These are phyloP conservation scores for Sebastiscus tertius DNA, from an alignment of 2,797 vertebrate species.

Conservation along the genomic window DNA sequence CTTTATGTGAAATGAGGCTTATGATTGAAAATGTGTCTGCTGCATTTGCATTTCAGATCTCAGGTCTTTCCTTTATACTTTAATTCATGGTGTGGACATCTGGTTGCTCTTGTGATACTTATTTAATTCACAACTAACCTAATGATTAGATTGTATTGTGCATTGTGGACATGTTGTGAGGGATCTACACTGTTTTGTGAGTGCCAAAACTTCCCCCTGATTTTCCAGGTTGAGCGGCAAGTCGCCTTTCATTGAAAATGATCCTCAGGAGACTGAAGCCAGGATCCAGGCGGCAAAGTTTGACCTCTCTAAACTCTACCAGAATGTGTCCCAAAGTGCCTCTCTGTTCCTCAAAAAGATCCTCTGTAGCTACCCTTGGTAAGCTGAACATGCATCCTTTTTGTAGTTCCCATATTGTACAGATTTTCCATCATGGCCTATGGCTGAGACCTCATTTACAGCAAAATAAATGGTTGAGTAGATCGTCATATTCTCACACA, in stretches of 20 bases:
- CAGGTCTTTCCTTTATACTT: not conserved
- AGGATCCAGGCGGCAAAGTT: constrained; percentile 93
- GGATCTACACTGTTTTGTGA: not conserved
- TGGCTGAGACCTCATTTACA: not conserved
- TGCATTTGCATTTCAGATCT: not conserved
- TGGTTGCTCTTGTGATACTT: not conserved
- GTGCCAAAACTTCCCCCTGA: not conserved
- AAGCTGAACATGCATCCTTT: constrained; percentile 57
- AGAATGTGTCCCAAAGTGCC: constrained; percentile 97
- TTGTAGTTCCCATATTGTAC: not conserved
- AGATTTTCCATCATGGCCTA: not conserved
- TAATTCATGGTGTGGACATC: not conserved
- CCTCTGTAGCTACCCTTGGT: constrained; percentile 96
- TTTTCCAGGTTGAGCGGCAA: constrained; percentile 91
- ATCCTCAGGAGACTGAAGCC: constrained; percentile 90
- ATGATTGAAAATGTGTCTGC: not conserved
- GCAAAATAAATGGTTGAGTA: too few species aligned
- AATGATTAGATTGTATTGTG: not conserved
- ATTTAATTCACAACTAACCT: not conserved
- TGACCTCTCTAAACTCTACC: constrained; percentile 95
- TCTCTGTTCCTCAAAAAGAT: constrained; percentile 97
- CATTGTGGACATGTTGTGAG: not conserved
- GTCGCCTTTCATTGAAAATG: constrained; percentile 90
- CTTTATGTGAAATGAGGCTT: not conserved
- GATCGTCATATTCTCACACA: too few species aligned